These are phyloP conservation scores for Limnephilus marmoratus DNA, from an alignment of 2,888 invertebrate species.

Conservation along the genomic window DNA sequence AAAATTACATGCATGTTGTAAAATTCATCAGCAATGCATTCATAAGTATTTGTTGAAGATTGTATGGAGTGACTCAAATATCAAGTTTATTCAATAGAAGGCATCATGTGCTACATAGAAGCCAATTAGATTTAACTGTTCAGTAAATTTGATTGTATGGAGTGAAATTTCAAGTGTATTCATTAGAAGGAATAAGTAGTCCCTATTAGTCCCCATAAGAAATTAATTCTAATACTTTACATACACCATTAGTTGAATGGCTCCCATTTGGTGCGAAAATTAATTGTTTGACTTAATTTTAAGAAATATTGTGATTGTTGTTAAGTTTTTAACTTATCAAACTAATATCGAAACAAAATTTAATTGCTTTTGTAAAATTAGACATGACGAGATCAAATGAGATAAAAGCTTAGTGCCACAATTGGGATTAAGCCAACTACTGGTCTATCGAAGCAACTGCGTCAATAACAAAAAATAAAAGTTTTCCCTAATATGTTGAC, in stretches of 20 bases:
- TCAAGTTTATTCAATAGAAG: background rate
- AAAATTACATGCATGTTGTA: no score
- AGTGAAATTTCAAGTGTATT: no score
- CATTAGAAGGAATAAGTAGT: no score
- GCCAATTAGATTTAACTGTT: background rate
- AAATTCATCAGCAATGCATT: background rate
- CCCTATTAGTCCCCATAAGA: background rate
- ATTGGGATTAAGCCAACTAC: background rate
- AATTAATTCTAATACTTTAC: background rate
- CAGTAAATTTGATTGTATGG: background rate
- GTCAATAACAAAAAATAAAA: no score
- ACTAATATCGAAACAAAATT: background rate
- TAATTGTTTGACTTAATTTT: background rate
- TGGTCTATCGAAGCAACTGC: background rate
- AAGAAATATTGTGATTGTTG: background rate
- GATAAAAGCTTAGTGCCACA: no score
- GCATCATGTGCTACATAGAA: no score
- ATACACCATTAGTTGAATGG: background rate
- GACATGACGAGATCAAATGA: no score
- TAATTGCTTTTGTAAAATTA: background rate
- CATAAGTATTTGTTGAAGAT: background rate
- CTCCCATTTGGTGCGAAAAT: background rate
- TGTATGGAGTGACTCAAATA: background rate
- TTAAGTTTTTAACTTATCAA: no score
- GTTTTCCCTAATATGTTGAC: no score